Percentiles rank a stretch among this genome's conserved stretches.
These are phyloP conservation scores for Carapus acus DNA, from an alignment of 2,797 vertebrate species.

Conservation along the genomic window DNA sequence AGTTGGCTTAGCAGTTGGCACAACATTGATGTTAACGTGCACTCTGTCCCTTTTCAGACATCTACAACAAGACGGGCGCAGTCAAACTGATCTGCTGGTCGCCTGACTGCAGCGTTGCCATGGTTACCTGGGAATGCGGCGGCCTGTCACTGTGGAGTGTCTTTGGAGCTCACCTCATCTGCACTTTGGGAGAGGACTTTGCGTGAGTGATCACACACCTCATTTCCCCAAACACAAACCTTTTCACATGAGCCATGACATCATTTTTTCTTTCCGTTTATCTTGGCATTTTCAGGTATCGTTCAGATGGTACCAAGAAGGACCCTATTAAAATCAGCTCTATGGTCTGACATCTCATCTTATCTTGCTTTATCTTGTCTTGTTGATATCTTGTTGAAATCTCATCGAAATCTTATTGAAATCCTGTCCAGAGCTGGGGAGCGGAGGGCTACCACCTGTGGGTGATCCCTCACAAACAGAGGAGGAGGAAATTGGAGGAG, in stretches of 20 bases:
- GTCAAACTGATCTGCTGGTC: slow-evolving; percentile 94
- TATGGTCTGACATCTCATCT: slow-evolving; percentile 80
- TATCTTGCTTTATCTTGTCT: no score
- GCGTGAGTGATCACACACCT: slow-evolving; percentile 74
- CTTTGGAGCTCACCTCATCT: slow-evolving; percentile 97
- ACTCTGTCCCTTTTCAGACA: slow-evolving; percentile 72
- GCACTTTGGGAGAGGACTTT: slow-evolving; percentile 96
- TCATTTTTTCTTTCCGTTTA: background rate
- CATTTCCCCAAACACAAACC: background rate
- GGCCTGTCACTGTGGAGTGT: slow-evolving; percentile 97
- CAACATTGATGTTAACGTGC: background rate
- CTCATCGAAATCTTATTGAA: no score
- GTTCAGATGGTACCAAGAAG: slow-evolving; percentile 94
- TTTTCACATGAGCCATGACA: background rate
- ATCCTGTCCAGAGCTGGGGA: slow-evolving; percentile 81
- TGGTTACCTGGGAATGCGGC: slow-evolving; percentile 94
- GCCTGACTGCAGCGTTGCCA: slow-evolving; percentile 91
- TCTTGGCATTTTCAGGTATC: slow-evolving; percentile 74
- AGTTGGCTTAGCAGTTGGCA: no score
- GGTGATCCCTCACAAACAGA: slow-evolving; percentile 77
- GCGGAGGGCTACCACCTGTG: slow-evolving; percentile 96
- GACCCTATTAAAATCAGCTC: slow-evolving; percentile 94
- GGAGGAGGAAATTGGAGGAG: slow-evolving; percentile 57
- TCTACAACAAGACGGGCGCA: slow-evolving; percentile 95
- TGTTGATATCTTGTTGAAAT: no score